Evolutionary conservation across 2,113 vertebrate species (phyloP), one percentile per base, ranked within the genome.

Genomic region (Nettapus auritus): DNA sequence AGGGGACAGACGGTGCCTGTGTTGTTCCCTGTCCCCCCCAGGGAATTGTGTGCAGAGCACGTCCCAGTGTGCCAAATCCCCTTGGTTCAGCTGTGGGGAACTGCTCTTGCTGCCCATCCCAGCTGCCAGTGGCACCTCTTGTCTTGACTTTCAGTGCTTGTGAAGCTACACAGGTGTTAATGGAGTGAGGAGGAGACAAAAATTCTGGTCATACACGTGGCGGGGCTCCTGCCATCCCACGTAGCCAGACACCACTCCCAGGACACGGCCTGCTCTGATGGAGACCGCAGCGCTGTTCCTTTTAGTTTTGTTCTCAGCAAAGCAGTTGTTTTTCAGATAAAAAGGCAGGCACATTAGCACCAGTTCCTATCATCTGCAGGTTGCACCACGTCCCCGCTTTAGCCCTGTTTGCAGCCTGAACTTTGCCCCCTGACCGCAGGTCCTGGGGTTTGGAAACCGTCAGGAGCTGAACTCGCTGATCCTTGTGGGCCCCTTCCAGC

Each of bases 121-220:
- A 1, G 42, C 29, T 97, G 96, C 91, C 96, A 96, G 93, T 93
- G 96, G 96, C 93, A 83, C 23, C 2, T 36, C 94, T 96, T 91
- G 34, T 56, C 80, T 26, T 90, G 95, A 95, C 94, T 94, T 96
- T 88, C 83, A 86, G 89, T 63, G 88, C 94, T 97, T 88, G 76
- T 94, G 83, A 97, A 98, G 95, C 96, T 95, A 95, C 60, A 89
- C 25, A 76, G 56, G 77, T 52, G 95, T 91, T 97, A 93, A 97
- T 96, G 97, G 98, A 98, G 98, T 97, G 97, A 98, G 97, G 21
- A 2, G 84, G 76, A 88, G 90, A 98, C 98, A 82, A 97, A 97
- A 97, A 98, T 97, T 98, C 97, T 74, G 82, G 62, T 98, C 97
- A 97, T 91, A 97, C 79, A 86, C 31, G 87, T 87, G 70, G 92